Base-by-base conservation (phyloP, 2,113 vertebrate genomes). In the Hylia prasina region DNA sequence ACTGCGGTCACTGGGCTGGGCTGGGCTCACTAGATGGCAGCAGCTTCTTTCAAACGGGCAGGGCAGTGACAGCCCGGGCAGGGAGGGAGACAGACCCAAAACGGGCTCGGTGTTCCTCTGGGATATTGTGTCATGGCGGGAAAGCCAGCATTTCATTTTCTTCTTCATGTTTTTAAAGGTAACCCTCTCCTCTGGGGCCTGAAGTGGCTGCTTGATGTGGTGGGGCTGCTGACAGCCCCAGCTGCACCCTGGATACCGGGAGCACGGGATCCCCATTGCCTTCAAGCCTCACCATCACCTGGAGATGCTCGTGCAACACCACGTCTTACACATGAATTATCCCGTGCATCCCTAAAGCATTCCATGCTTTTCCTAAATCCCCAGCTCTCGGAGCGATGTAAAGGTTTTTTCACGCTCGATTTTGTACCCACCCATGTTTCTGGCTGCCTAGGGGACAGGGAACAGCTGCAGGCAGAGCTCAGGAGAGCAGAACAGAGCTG, bases 11-110 rank as follows among this genome's bases (percentile, higher is more conserved):
- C 50, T 3, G 54, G 20, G 31, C 33, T 39, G 60, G 69, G 61
- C 42, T 64, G 60, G 44, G 3, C 19, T 84, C 94, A 79, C 89
- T 96, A 96, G 94, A 28, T 89, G 95, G 94, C 94, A 94, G 91
- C 89, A 94, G 21, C 71, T 82, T 79, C 61, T 92, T 54, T 53
- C 76, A 3, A 33, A 65, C 14, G 15, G 24, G 44, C 30, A 6
- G 35, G 66, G 1, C 35, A 2, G 22, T 2, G 53, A 40, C 1
- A 27, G 83, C 65, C 60, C 70, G 0, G 76, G 61, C 42, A 7
- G 65, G 30, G 27, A 9, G 28, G 4, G 33, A 42, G 11, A 4
- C 33, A 1, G 40, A 23, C 19, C 27, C 7, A 2, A 2, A 17
- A 10, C 8, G 5, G 56, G 13, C 9, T 48, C 30, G 1, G 1